These are phyloP conservation scores for human DNA, from an alignment of 2,113 vertebrate genomes.

Conservation along the genomic window GRCh38 chr18:36378001-36378500, in stretches of 20 bases:
- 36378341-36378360: constrained; percentile 39
- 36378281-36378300: neutral
- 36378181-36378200: neutral
- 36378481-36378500: neutral
- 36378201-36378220: neutral
- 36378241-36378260: neutral
- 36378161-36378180: neutral
- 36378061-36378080: neutral
- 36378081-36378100: neutral
- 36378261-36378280: neutral
- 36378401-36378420: constrained; percentile 10
- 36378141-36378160: neutral
- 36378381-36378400: constrained; percentile 48
- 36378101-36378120: neutral
- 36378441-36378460: neutral
- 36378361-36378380: constrained; percentile 10
- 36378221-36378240: neutral
- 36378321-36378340: constrained; percentile 33
- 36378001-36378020: neutral
- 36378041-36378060: neutral
- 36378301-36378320: neutral
- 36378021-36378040: neutral
- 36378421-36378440: neutral
- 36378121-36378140: neutral
- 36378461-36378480: neutral